Base-by-base conservation (phyloP, 64 coral and sea anemone genomes). In the Stylophora pistillata region DNA sequence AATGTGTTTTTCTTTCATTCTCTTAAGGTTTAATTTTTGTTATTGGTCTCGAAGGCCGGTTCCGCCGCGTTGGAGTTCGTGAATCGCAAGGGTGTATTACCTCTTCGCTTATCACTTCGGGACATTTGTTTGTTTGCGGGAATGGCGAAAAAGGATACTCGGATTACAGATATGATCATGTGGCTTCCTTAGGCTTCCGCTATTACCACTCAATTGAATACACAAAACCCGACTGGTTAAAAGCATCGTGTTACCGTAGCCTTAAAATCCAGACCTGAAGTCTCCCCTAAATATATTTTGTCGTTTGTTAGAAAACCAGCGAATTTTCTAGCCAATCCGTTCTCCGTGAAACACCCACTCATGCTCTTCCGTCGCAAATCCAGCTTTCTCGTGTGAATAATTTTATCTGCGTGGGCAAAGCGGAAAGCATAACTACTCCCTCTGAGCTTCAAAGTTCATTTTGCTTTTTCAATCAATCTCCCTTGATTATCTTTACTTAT, bases 91-190 rank as follows among this genome's bases (percentile, higher is more conserved):
- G 58, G 77, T 79, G 28, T 79, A 58, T 58, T 79, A 83, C 33
- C 61, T 83, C 80, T 25, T 83, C 62, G 86, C 95, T 96, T 96
- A 93, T 96, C 91, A 89, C 95, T 59, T 92, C 37, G 71, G 53
- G 87, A 89, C 95, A 92, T 96, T 96, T 96, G 91, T 96, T 96
- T 93, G 87, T 89, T 85, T 88, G 89, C 54, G 58, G 86, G 88
- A 89, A 86, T 76, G 86, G 89, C 86, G 78, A 90, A 87, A 96
- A 96, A 78, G 95, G 95, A 96, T 96, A 96, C 95, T 96, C 95
- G 64, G 87, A 72, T 96, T 96, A 87, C 95, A 93, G 93, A 90
- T 89, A 93, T 93, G 87, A 96, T 96, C 95, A 96, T 93, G 89
- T 86, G 91, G 81, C 88, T 92, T 78, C 72, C 72, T 93, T 52